Conservation (phyloP, 2,888 invertebrate genomes). For the Spodoptera littoralis region DNA sequence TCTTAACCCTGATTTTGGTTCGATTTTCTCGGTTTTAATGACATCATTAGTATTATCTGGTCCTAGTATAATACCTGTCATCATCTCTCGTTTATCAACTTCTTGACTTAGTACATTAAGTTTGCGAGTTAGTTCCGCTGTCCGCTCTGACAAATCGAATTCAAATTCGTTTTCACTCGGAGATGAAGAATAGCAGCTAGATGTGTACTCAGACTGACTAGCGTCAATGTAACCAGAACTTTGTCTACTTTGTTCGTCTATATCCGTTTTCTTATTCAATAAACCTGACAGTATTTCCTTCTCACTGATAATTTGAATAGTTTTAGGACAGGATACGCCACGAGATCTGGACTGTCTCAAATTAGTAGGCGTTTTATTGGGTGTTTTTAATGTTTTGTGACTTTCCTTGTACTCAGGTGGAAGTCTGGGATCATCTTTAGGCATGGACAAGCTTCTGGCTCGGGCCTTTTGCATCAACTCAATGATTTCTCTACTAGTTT, state of each 20-base stretch:
- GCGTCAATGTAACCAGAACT: constrained; percentile 86
- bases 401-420: constrained; percentile 74
- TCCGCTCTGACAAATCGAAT: constrained; percentile 83
- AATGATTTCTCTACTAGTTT: constrained; percentile 84
- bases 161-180: constrained; percentile 87
- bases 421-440: constrained; percentile 84
- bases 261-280: constrained; percentile 73
- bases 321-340: constrained; percentile 87
- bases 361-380: constrained; percentile 82
- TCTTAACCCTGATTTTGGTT: constrained; percentile 70
- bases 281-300: constrained; percentile 87
- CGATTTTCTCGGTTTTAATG: constrained; percentile 50
- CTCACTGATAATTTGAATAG: constrained; percentile 85
- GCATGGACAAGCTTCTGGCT: constrained; percentile 85
- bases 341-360: constrained; percentile 74
- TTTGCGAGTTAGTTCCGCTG: constrained; percentile 83
- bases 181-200: constrained; percentile 86
- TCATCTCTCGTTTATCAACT: constrained; percentile 72
- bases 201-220: constrained; percentile 86
- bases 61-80: constrained; percentile 68
- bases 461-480: constrained; percentile 85
- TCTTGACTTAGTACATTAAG: constrained; percentile 81
- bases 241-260: constrained; percentile 75
- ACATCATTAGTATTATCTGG: constrained; percentile 58
- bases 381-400: constrained; percentile 87